Evolutionary conservation across 2,797 vertebrate genomes (phyloP), one percentile per base, ranked within the genome.

Genomic region (Protosalanx chinensis): DNA sequence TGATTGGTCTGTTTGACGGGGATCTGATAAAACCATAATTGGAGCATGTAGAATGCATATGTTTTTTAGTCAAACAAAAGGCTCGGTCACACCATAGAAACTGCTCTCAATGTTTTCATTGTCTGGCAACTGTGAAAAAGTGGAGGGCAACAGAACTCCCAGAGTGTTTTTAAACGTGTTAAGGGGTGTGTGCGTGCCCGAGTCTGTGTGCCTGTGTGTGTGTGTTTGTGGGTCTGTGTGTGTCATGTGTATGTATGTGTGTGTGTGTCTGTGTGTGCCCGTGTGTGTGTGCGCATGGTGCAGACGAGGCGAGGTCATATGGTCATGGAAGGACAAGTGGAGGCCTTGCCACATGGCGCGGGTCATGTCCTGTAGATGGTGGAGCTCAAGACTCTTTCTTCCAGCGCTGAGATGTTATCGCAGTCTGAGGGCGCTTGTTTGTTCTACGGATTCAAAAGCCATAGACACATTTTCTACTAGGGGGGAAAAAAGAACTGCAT

Each of bases 21-120:
- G 78, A 90, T 89, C 89, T 89, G 95, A 96, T 97, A 96, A 95
- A 91, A 81, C 77, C 83, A 90, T 90, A 89, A 91, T 87, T 91
- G 87, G 80, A 83, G 85, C 86, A 88, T 85, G 87, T 84, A 86
- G 87, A 91, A 91, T 88, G 81, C 87, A 87, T 88, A 83, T 89
- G 82, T 90, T 85, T 86, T 82, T 84, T 72, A 78, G 82, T 84
- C 86, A 89, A 91, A 92, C 92, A 93, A 91, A 89, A 89, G 87
- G 76, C 78, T 76, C 23, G 79, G 87, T 87, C 84, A 85, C 84
- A 73, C 86, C 84, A 88, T 86, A 89, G 85, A 91, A 88, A 91
- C 88, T 86, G 82, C 76, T 72, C 82, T 85, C 87, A 88, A 78
- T 87, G 84, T 87, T 84, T 86, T 86, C 82, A 88, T 91, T 96